Percentiles rank a stretch among this genome's conserved stretches.
phyloP scores from a whole-genome alignment of 2,888 invertebrate genomes.

The Aproaerema taeniolella region DNA sequence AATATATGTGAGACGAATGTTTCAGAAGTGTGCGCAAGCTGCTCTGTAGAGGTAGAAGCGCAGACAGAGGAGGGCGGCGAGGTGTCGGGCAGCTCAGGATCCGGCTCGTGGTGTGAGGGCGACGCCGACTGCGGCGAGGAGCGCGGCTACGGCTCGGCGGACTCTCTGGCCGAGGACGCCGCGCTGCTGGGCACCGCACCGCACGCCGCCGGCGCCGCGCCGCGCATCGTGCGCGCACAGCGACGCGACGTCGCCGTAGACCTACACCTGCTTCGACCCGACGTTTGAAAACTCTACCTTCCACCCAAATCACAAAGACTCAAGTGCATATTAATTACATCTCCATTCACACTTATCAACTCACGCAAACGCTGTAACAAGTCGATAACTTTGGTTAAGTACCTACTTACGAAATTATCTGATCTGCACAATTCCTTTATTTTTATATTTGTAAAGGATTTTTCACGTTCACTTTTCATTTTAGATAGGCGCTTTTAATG shows the following conservation, averaged over 20 bases:
- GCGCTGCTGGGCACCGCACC: conserved; percentile 54
- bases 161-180: conserved; percentile 70
- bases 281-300: too few species aligned
- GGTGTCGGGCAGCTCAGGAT: conserved; percentile 65
- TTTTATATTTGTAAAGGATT: too few species aligned
- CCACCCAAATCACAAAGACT: too few species aligned
- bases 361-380: too few species aligned
- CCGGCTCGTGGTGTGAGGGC: conserved; percentile 74
- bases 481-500: conserved; percentile 51
- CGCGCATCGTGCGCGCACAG: conserved; percentile 47
- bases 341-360: background rate
- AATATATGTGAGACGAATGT: background rate
- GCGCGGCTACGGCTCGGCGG: conserved; percentile 70
- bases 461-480: too few species aligned
- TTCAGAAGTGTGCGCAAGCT: conserved; percentile 34
- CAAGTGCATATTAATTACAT: too few species aligned
- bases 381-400: too few species aligned
- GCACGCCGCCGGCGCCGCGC: conserved; percentile 35
- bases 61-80: conserved; percentile 56
- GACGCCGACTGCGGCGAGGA: conserved; percentile 64
- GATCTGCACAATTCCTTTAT: too few species aligned
- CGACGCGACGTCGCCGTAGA: conserved; percentile 68
- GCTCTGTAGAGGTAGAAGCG: conserved; percentile 67
- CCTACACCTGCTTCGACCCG: conserved; percentile 64
- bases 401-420: too few species aligned